Conservation (phyloP, 1,140 invertebrate species). For the Bilobella aurantiaca region DNA sequence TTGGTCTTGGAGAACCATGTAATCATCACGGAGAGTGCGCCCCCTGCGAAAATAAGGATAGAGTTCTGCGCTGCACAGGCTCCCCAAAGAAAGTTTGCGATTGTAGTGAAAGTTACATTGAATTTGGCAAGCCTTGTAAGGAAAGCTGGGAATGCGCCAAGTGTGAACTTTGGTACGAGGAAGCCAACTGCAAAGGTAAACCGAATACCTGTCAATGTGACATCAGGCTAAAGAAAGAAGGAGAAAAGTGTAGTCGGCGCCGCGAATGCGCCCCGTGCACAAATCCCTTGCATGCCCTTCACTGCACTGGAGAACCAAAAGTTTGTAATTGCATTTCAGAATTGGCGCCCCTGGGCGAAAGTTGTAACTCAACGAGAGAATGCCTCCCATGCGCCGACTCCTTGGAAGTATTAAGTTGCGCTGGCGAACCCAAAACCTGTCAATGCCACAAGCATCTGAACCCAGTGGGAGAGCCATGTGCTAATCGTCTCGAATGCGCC, state of each 20-base stretch:
- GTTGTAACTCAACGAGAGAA: no score
- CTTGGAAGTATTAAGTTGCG: neutral
- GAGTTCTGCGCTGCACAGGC: neutral
- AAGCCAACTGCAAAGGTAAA: no score
- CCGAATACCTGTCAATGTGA: no score
- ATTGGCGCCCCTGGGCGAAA: no score
- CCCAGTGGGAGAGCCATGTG: neutral
- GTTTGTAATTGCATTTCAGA: neutral
- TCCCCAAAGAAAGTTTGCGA: neutral
- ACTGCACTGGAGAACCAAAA: neutral
- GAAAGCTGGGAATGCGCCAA: no score
- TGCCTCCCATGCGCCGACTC: neutral
- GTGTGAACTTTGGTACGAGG: no score
- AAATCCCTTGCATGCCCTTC: neutral
- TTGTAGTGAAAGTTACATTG: no score
- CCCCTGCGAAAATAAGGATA: no score
- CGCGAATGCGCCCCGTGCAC: neutral
- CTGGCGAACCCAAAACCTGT: neutral
- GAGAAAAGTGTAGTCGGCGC: neutral
- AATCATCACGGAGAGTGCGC: no score
- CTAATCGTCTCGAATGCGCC: neutral
- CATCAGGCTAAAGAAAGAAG: neutral
- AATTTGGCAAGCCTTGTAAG: no score
- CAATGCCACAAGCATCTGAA: neutral
- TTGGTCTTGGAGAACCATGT: no score